A percentile compares a stretch with the other conserved stretches of the same genome.
These are phyloP conservation scores for Drosophila pseudoananassae DNA, from an alignment of 1,140 invertebrate genomes.

Conservation along the genomic window DNA sequence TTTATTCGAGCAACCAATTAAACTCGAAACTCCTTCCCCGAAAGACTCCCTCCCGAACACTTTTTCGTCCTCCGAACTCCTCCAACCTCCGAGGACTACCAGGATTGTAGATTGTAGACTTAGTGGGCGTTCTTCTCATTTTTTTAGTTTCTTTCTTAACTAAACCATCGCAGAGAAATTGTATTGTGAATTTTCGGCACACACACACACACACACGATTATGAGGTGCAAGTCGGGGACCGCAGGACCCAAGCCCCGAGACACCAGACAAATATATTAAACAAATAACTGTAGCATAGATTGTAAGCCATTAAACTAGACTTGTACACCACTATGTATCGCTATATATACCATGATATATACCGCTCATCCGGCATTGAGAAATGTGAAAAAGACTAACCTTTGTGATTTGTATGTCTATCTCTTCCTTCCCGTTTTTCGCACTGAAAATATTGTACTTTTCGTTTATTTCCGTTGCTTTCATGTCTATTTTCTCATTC, in stretches of 20 bases:
- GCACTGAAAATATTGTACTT: constrained; percentile 35
- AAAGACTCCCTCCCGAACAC: neutral
- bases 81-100: no score
- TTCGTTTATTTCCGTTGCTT: constrained; percentile 5
- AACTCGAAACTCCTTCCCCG: neutral
- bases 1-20: neutral
- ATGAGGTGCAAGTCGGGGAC: neutral
- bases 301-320: constrained; percentile 15
- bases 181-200: constrained; percentile 17
- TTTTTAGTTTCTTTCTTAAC: neutral
- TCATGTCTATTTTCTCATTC: neutral
- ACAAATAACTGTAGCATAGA: constrained; percentile 20
- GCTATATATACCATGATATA: constrained; percentile 25
- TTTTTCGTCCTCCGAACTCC: neutral
- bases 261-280: constrained; percentile 10
- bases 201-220: constrained; percentile 1
- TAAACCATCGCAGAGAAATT: constrained; percentile 13
- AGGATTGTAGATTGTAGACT: neutral
- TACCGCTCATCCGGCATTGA: constrained; percentile 37
- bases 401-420: constrained; percentile 53
- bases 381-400: constrained; percentile 43
- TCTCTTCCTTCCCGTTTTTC: constrained; percentile 37
- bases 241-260: constrained; percentile 4
- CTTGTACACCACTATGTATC: constrained; percentile 29
- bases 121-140: neutral